Base-by-base conservation (phyloP, 2,888 invertebrate species). In the Chromoteleia sp. region DNA sequence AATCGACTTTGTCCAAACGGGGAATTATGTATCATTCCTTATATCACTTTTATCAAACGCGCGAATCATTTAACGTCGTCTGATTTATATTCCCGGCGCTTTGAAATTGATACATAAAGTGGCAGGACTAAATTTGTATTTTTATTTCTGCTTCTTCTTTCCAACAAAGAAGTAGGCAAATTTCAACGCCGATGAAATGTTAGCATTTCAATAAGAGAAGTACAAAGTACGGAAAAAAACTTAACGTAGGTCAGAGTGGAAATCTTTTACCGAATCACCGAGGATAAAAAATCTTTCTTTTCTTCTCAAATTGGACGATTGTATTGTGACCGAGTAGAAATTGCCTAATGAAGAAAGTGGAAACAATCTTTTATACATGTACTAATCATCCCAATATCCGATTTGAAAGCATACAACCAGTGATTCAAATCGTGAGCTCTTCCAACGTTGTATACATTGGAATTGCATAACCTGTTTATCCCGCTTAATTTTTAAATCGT, bases 1-100 rank as follows among this genome's bases (percentile, higher is more conserved):
- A 67, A 84, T 84, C 77, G 79, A 84, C 75, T 56, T 17, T 10
- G 7, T 36, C 7, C 36, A 8, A 10, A 36, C 4, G 12, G 10
- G 2, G n/a, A 17, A 54, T 84, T 75, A 48, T 41, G 39, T 50
- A 59, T 68, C 30, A 45, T 14, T 29, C 15, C 36, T 41, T 43
- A 58, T 39, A 33, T 25, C 45, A 19, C 48, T 19, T 58, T 59
- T 71, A 71, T 71, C 52, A 1, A 41, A 15, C 39, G 7, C 29
- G 19, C 25, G 41, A 41, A 61, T 61, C 33, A 33, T 52, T 25
- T 19, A 29, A 29, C 41, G 4, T 8, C 14, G 21, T 0, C 52
- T 15, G 39, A 45, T 71, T 50, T 50, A 7, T 36, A 71, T 59
- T 70, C 39, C 41, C 10, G 10, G 39, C 5, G 8, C 45, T 36